phyloP scores from a whole-genome alignment of 2,797 vertebrate species.

The Sebastes itinus region DNA sequence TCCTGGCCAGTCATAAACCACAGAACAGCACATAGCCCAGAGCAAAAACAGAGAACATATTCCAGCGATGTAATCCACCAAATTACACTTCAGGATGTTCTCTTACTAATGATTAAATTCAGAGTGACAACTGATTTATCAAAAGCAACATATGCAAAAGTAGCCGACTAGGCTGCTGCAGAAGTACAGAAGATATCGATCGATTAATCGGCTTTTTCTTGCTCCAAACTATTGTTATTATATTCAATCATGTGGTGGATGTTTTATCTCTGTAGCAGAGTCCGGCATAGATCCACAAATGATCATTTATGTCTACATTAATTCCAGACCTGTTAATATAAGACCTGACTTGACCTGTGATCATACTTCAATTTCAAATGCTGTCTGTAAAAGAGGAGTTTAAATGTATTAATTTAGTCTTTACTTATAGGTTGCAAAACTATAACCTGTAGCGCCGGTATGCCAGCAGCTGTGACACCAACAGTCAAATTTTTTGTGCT shows the following conservation, averaged over 20 bases:
- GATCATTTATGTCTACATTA: too few relatives aligned
- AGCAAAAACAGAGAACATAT: background rate
- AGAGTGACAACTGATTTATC: too few relatives aligned
- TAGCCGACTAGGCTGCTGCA: too few relatives aligned
- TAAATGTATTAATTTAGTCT: background rate
- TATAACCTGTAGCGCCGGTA: background rate
- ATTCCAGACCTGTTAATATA: too few relatives aligned
- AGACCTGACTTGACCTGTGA: background rate
- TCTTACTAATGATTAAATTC: too few relatives aligned
- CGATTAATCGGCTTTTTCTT: background rate
- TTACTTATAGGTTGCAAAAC: background rate
- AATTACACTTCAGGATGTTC: too few relatives aligned
- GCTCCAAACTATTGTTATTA: background rate
- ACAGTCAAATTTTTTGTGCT: background rate
- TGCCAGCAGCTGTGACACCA: background rate
- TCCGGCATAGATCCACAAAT: too few relatives aligned
- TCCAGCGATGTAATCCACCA: background rate
- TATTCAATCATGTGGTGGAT: too few relatives aligned
- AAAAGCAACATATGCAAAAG: too few relatives aligned
- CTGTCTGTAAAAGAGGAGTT: too few relatives aligned
- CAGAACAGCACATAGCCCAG: background rate
- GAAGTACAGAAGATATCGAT: background rate
- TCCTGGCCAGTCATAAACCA: background rate
- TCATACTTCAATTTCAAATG: background rate
- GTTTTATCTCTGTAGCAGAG: too few relatives aligned